Conservation (phyloP, 35 echinoderm and acorn worm genomes). For the Heliocidaris erythrogramma region DNA sequence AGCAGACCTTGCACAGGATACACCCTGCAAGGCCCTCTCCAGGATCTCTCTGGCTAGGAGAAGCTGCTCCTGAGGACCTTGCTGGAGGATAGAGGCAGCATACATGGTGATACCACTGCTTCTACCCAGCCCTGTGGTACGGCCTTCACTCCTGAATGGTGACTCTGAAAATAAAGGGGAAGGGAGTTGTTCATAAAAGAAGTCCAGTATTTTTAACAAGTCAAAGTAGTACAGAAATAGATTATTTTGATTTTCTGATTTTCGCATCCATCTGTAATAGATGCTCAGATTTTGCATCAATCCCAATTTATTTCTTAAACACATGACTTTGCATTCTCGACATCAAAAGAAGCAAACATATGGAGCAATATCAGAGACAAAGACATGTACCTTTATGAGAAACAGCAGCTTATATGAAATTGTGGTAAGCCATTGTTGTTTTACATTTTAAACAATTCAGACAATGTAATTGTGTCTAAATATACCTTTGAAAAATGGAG, state of each 20-base stretch:
- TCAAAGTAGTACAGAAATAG: too few species aligned
- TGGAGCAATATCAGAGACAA: too few species aligned
- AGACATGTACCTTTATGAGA: too few species aligned
- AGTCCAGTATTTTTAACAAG: too few species aligned
- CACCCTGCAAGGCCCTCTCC: constrained; percentile 85
- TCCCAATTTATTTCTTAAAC: too few species aligned
- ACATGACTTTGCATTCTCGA: too few species aligned
- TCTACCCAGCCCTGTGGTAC: constrained; percentile 44
- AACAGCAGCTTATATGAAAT: not conserved
- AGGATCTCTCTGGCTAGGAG: constrained; percentile 87
- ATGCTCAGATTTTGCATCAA: too few species aligned
- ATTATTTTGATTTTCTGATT: too few species aligned
- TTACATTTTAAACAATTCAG: not conserved
- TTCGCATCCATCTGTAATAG: too few species aligned
- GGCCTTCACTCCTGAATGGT: constrained; percentile 56
- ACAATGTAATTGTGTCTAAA: not conserved
- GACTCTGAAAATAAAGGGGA: constrained; percentile 16
- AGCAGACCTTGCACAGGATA: constrained; percentile 80
- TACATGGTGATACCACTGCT: constrained; percentile 67
- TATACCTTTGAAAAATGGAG: constrained; percentile 30
- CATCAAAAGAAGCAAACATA: too few species aligned
- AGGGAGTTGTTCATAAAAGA: not conserved
- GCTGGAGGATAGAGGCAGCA: constrained; percentile 80
- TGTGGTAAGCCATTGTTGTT: not conserved
- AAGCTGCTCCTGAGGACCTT: constrained; percentile 79